Evolutionary conservation across 2,113 vertebrate genomes (phyloP).

Genomic region (Chloebia gouldiae): DNA sequence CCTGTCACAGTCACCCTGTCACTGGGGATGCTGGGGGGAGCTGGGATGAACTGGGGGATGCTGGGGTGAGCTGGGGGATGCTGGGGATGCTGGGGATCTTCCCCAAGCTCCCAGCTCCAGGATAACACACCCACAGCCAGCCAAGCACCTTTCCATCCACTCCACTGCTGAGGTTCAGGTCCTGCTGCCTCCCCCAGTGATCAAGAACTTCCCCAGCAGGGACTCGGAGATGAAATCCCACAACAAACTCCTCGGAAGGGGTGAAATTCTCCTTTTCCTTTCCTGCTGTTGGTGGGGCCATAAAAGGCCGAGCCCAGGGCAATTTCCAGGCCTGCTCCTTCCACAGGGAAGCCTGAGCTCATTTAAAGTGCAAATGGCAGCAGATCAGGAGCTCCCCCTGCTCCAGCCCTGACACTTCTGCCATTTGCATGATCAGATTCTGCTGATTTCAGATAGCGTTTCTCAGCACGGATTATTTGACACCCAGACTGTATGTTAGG

Average conservation of each 20-base stretch:
- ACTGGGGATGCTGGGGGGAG: neutral
- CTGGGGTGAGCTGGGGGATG: neutral
- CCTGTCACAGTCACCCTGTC: no score
- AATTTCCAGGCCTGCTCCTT: neutral
- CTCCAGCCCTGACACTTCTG: constrained; percentile 59
- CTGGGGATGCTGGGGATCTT: fast-evolving
- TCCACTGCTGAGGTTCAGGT: fast-evolving
- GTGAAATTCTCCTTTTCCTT: neutral
- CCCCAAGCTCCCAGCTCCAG: neutral
- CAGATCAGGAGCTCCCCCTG: constrained; percentile 67
- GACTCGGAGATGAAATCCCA: neutral
- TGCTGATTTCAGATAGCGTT: constrained; percentile 63
- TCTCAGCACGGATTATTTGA: constrained; percentile 59
- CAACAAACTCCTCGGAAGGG: neutral
- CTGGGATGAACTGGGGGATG: no score
- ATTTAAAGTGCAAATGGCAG: constrained; percentile 43
- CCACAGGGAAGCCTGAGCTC: constrained; percentile 22
- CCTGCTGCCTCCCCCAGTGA: neutral
- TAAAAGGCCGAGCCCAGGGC: neutral
- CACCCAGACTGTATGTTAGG: constrained; percentile 31
- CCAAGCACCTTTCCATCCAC: fast-evolving
- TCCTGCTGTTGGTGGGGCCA: neutral
- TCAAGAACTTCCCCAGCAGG: neutral
- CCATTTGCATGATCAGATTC: constrained; percentile 70
- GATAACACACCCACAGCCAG: fast-evolving